These are phyloP conservation scores for Tetraodon nigroviridis DNA, from an alignment of 2,113 vertebrate species.

Conservation along the genomic window DNA sequence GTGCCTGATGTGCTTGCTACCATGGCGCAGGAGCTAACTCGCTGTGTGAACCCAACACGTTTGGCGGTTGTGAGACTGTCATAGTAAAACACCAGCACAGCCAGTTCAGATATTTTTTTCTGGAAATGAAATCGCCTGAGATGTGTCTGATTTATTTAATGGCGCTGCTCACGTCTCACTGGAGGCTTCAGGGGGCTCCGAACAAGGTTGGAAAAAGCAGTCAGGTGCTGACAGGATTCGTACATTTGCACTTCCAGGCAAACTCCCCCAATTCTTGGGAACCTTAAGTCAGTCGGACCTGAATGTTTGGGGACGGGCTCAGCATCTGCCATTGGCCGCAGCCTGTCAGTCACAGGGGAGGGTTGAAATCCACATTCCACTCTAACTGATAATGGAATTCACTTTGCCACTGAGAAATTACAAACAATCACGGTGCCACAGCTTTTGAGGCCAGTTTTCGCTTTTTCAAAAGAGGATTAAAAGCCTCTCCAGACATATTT, in stretches of 20 bases:
- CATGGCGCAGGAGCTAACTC: slow-evolving; percentile 30
- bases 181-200: slow-evolving; percentile 42
- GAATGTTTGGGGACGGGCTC: slow-evolving; percentile 48
- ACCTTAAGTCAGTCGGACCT: no score
- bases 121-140: slow-evolving; percentile 10
- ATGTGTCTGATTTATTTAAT: slow-evolving; percentile 31
- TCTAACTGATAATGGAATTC: slow-evolving; percentile 14
- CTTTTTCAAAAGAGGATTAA: neutral
- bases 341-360: slow-evolving; percentile 42
- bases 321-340: slow-evolving; percentile 18
- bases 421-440: neutral
- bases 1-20: slow-evolving; percentile 52
- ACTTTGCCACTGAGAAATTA: neutral
- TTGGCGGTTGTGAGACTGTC: slow-evolving; percentile 29
- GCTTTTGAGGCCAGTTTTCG: neutral
- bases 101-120: slow-evolving; percentile 11
- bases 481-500: neutral
- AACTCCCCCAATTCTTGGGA: slow-evolving; percentile 4
- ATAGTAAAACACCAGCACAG: slow-evolving; percentile 32
- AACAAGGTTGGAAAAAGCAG: slow-evolving; percentile 31
- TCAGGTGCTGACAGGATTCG: slow-evolving; percentile 35
- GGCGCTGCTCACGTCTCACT: slow-evolving; percentile 34
- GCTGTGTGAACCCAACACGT: slow-evolving; percentile 19
- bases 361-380: slow-evolving; percentile 26
- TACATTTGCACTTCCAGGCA: slow-evolving; percentile 9